Conservation (phyloP, 2,888 invertebrate genomes). For the Oxytorus armatus region DNA sequence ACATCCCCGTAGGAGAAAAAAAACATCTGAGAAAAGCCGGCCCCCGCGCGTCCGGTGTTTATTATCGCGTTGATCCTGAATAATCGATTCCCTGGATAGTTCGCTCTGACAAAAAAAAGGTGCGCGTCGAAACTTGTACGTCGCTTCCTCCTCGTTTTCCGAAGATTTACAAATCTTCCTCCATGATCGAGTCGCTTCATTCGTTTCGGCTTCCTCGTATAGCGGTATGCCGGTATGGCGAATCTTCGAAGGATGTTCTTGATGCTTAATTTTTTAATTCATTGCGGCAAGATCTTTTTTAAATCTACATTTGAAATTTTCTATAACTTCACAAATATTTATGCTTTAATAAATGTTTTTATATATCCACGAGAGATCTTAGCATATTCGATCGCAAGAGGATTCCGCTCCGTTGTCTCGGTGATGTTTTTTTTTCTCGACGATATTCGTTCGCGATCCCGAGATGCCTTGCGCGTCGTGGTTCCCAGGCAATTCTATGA, state of each 20-base stretch:
- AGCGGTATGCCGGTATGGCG: too few relatives aligned
- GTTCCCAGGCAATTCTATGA: constrained; percentile 80
- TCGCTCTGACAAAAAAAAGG: constrained; percentile 5
- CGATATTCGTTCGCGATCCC: constrained; percentile 42
- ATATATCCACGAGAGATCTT: constrained; percentile 31
- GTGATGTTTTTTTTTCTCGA: not conserved
- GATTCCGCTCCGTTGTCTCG: not conserved
- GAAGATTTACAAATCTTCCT: too few relatives aligned
- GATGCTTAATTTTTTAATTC: too few relatives aligned
- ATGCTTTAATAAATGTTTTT: constrained; percentile 20
- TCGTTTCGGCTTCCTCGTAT: too few relatives aligned
- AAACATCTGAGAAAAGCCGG: constrained; percentile 35
- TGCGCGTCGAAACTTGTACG: too few relatives aligned
- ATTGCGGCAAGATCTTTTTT: too few relatives aligned
- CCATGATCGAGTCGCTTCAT: too few relatives aligned
- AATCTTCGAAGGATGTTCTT: too few relatives aligned
- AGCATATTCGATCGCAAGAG: not conserved
- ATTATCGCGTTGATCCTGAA: constrained; percentile 49
- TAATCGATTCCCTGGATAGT: constrained; percentile 36
- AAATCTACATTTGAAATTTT: too few relatives aligned
- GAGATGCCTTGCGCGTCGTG: constrained; percentile 55
- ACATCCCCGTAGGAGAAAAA: constrained; percentile 13
- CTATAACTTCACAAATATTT: constrained; percentile 38
- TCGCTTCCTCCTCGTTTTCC: too few relatives aligned
- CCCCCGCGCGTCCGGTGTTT: constrained; percentile 59